Conservation (phyloP, 2,113 vertebrate genomes). For the Jaculus jaculus region DNA sequence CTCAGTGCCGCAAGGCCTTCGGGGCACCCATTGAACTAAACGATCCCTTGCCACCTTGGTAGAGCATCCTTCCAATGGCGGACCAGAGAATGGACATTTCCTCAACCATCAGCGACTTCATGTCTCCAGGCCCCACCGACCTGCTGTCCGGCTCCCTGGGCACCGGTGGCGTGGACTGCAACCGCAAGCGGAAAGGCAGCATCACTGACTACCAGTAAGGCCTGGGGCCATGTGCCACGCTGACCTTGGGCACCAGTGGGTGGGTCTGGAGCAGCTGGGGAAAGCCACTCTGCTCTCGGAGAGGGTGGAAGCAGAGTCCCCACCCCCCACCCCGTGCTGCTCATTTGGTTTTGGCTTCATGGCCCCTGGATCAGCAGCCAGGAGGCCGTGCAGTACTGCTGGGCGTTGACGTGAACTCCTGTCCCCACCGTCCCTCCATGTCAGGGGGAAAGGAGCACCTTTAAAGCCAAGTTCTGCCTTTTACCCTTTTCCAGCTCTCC, state of each 20-base stretch:
- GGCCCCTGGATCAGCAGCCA: not conserved
- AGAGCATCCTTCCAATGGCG: conserved; percentile 98
- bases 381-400: not conserved
- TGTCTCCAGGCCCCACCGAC: conserved; percentile 95
- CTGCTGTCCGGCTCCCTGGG: conserved; percentile 96
- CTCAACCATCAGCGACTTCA: conserved; percentile 99
- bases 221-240: not conserved
- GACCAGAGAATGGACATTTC: conserved; percentile 99
- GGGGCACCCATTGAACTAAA: not conserved
- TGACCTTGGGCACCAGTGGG: not conserved
- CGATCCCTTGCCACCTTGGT: not conserved
- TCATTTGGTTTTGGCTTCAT: not conserved
- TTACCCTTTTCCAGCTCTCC: not conserved
- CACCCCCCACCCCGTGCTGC: not conserved
- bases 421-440: not conserved
- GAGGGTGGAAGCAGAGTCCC: not conserved
- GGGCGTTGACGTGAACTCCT: not conserved
- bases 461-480: not conserved
- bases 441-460: not conserved
- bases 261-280: not conserved
- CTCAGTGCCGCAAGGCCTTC: not conserved
- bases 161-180: conserved; percentile 94
- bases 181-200: conserved; percentile 98
- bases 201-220: conserved; percentile 97
- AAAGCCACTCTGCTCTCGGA: not conserved